Evolutionary conservation across 2,888 invertebrate genomes (phyloP).

Genomic region (Aphrophora alni): DNA sequence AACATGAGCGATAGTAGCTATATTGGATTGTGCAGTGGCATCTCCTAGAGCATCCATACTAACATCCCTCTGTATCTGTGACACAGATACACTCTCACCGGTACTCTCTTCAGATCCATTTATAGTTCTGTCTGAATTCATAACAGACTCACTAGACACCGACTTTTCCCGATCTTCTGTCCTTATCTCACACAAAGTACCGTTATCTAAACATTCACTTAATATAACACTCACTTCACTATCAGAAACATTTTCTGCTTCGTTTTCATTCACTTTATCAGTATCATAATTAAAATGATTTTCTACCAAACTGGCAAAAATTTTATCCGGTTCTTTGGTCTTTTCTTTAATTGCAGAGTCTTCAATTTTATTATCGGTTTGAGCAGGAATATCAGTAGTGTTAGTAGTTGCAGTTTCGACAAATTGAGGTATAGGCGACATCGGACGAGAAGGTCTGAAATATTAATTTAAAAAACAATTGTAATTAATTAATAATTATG

Average conservation of each 20-base stretch:
- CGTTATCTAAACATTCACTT: neutral
- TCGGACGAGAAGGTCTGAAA: conserved; percentile 69
- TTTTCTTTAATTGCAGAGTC: conserved; percentile 3
- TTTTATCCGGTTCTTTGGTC: conserved; percentile 14
- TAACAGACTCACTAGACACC: neutral
- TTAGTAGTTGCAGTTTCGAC: conserved; percentile 48
- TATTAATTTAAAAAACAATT: conserved; percentile 33
- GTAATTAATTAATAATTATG: too few species aligned
- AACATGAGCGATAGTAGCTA: conserved; percentile 69
- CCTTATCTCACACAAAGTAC: neutral
- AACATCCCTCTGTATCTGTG: conserved; percentile 68
- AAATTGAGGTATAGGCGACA: conserved; percentile 75
- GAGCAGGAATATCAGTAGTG: neutral
- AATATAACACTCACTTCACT: neutral
- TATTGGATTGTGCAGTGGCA: conserved; percentile 63
- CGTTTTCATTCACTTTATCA: neutral
- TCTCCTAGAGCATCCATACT: conserved; percentile 70
- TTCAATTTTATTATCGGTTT: conserved; percentile 1
- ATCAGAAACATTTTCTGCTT: neutral
- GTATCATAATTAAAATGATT: conserved; percentile 19
- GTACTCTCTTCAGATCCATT: neutral
- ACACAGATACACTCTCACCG: neutral
- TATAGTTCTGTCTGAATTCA: neutral
- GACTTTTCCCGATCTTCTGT: neutral
- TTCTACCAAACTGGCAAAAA: neutral